These are phyloP conservation scores for Siphlonurus alternatus DNA, from an alignment of 2,888 invertebrate genomes.

Conservation along the genomic window DNA sequence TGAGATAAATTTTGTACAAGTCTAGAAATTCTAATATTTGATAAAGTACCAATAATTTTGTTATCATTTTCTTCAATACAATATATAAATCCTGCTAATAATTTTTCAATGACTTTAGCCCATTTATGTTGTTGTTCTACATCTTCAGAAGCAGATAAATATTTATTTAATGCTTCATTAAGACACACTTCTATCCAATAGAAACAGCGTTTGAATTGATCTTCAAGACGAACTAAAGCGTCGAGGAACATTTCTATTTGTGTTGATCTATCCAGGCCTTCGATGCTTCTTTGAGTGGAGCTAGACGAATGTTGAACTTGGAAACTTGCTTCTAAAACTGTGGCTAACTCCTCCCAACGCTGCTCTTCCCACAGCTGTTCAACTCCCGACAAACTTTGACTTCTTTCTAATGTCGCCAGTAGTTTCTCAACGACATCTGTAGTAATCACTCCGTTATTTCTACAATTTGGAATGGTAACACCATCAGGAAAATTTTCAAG, in stretches of 20 bases:
- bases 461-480: neutral
- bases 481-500: neutral
- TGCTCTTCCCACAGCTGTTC: slow-evolving; percentile 45
- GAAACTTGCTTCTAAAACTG: slow-evolving; percentile 50
- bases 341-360: slow-evolving; percentile 45
- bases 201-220: slow-evolving; percentile 43
- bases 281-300: neutral
- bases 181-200: slow-evolving; percentile 62
- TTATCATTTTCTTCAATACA: slow-evolving; percentile 36
- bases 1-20: slow-evolving; percentile 57
- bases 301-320: slow-evolving; percentile 28
- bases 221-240: slow-evolving; percentile 43
- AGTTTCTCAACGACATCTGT: neutral
- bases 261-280: slow-evolving; percentile 21
- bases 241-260: slow-evolving; percentile 42
- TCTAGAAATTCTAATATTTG: slow-evolving; percentile 41
- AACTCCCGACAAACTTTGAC: slow-evolving; percentile 38
- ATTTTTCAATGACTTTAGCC: slow-evolving; percentile 30
- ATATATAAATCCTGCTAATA: slow-evolving; percentile 30
- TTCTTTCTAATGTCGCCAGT: neutral
- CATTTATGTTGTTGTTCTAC: slow-evolving; percentile 29
- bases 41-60: slow-evolving; percentile 31
- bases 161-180: slow-evolving; percentile 50
- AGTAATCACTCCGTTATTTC: neutral
- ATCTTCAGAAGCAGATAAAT: slow-evolving; percentile 18